Conservation (phyloP, 23 tunicate genomes). For the Halocynthia roretzi region DNA sequence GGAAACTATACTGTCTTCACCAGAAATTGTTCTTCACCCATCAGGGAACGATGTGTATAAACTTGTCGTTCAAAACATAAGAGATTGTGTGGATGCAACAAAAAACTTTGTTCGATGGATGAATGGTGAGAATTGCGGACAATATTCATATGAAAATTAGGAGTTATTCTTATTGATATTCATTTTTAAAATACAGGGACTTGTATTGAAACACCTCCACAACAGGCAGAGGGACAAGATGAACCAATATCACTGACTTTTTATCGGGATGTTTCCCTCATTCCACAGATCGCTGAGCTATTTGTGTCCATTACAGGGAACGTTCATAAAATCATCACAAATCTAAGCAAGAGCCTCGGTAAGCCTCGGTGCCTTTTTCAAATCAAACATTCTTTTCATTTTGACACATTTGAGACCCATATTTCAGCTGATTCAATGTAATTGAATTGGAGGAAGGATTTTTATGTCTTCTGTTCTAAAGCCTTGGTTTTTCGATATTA, state of each 20-base stretch:
- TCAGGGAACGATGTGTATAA: conserved; percentile 77
- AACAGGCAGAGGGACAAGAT: conserved; percentile 64
- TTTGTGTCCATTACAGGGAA: conserved; percentile 47
- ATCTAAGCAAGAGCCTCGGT: conserved; percentile 53
- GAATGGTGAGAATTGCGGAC: conserved; percentile 52
- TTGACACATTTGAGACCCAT: too few relatives aligned
- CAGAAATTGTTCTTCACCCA: conserved; percentile 92
- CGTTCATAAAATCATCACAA: conserved; percentile 62
- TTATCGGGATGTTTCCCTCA: conserved; percentile 57
- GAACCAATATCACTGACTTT: conserved; percentile 70
- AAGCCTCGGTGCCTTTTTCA: background rate
- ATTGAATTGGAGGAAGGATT: background rate
- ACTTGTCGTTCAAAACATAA: conserved; percentile 56
- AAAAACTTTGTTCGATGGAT: conserved; percentile 90
- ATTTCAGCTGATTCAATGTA: too few relatives aligned
- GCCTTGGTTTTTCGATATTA: too few relatives aligned
- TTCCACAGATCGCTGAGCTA: conserved; percentile 62
- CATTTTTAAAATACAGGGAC: conserved; percentile 46
- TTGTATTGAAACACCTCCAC: conserved; percentile 82
- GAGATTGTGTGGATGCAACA: conserved; percentile 80
- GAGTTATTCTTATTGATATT: background rate
- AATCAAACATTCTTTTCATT: too few relatives aligned
- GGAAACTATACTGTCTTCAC: conserved; percentile 83
- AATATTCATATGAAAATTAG: background rate
- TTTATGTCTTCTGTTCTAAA: too few relatives aligned